Evolutionary conservation across 2,113 vertebrate genomes (phyloP).

Genomic region (Alligator mississippiensis): DNA sequence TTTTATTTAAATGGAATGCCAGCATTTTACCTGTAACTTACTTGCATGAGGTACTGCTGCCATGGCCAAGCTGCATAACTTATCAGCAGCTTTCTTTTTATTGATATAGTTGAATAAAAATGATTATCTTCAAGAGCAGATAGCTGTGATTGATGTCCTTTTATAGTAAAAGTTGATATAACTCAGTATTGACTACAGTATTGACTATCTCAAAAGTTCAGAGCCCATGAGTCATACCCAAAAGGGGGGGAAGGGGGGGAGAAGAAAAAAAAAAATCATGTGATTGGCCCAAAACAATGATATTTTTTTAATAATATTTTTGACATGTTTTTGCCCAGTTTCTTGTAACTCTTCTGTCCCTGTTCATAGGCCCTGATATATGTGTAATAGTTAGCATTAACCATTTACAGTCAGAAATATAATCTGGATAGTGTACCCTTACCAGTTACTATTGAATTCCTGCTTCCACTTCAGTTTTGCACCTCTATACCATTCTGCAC

Average conservation of each 20-base stretch:
- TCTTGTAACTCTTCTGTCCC: not conserved
- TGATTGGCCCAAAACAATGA: not conserved
- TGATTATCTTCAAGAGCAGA: not conserved
- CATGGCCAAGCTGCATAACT: not conserved
- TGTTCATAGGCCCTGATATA: not conserved
- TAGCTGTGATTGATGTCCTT: not conserved
- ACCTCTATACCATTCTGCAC: not conserved
- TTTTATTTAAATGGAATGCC: not conserved
- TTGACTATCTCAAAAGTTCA: not conserved
- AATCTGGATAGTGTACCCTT: not conserved
- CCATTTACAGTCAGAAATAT: not conserved
- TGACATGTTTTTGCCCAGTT: not conserved
- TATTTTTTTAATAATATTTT: not conserved
- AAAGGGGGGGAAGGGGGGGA: not conserved
- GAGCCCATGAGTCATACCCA: not conserved
- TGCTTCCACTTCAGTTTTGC: not conserved
- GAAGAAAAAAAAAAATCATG: not conserved
- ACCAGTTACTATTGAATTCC: too few species aligned
- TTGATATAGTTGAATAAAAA: not conserved
- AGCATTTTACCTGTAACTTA: not conserved
- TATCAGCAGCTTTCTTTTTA: not conserved
- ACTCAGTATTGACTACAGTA: not conserved
- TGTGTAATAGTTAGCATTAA: not conserved
- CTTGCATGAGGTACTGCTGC: not conserved
- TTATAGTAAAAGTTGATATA: not conserved